Evolutionary conservation across 2,113 vertebrate species (phyloP).

Genomic region (Tachycineta bicolor): DNA sequence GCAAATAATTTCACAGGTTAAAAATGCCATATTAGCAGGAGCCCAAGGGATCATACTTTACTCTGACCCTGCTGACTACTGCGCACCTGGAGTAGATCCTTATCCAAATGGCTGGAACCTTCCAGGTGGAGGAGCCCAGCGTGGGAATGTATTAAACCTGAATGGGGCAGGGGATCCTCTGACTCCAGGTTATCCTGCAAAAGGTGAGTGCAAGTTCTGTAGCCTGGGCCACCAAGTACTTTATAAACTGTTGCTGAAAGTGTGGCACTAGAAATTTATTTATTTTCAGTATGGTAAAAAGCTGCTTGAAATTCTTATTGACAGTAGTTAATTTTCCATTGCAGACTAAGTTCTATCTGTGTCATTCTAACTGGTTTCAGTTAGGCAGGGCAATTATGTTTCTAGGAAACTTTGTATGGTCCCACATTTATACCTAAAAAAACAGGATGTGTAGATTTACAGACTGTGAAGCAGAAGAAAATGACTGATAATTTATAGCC

Average conservation of each 20-base stretch:
- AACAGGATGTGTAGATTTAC: not conserved
- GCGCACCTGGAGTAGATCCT: conserved; percentile 79
- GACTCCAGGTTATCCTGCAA: conserved; percentile 95
- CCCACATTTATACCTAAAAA: not conserved
- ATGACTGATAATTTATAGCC: not conserved
- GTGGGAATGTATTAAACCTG: conserved; percentile 92
- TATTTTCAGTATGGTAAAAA: not conserved
- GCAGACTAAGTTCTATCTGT: not conserved
- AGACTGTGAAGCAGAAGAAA: not conserved
- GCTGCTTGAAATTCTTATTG: not conserved
- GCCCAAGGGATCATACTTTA: conserved; percentile 91
- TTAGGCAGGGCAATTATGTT: not conserved
- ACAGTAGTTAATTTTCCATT: not conserved
- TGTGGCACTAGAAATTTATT: not conserved
- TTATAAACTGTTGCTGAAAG: not conserved
- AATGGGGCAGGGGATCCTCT: conserved; percentile 94
- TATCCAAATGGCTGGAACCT: conserved; percentile 95
- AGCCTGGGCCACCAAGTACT: not conserved
- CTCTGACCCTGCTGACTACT: conserved; percentile 94
- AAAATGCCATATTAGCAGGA: conserved; percentile 88
- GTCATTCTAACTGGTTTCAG: not conserved
- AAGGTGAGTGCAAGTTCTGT: conserved; percentile 77
- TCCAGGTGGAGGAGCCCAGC: conserved; percentile 86
- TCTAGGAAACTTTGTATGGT: not conserved
- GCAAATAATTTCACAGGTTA: conserved; percentile 80